Percentiles rank a stretch among this genome's conserved stretches.
phyloP scores from a whole-genome alignment of 1,140 invertebrate genomes.

The Meteorus sp. region DNA sequence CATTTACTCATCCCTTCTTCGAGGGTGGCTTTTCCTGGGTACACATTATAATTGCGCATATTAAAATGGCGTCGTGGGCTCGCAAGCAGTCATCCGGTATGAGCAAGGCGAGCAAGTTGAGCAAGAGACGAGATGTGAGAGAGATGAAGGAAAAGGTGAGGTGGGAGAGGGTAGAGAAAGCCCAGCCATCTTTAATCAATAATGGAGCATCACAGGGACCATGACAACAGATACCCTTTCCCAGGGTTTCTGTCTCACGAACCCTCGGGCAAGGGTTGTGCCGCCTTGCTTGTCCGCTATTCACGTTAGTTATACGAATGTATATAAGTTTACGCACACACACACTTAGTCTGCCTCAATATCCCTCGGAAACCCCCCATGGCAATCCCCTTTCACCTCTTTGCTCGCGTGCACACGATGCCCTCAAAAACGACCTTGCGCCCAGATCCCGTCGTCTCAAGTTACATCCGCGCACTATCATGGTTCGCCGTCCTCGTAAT shows the following conservation, averaged over 20 bases:
- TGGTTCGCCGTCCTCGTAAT: conserved; percentile 16
- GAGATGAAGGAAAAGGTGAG: conserved; percentile 1
- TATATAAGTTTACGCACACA: background rate
- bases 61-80: conserved; percentile 55
- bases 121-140: background rate
- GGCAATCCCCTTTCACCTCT: background rate
- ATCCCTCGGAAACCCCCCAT: background rate
- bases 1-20: no score
- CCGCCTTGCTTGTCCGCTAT: conserved; percentile 12
- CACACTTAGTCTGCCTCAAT: background rate
- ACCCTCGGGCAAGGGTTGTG: conserved; percentile 40
- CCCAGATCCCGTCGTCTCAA: conserved; percentile 1
- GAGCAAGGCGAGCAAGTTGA: conserved; percentile 1
- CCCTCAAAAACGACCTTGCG: background rate
- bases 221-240: conserved; percentile 60
- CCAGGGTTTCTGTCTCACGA: conserved; percentile 46
- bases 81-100: conserved; percentile 29
- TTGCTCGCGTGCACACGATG: background rate
- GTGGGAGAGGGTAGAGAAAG: conserved; percentile 29
- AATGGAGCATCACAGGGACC: conserved; percentile 58
- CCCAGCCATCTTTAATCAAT: conserved; percentile 59
- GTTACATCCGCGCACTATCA: conserved; percentile 11
- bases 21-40: conserved; percentile 15
- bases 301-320: no score
- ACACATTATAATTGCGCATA: conserved; percentile 59